These are phyloP conservation scores for Alexandromys fortis DNA, from an alignment of 2,113 vertebrate species.

Conservation along the genomic window DNA sequence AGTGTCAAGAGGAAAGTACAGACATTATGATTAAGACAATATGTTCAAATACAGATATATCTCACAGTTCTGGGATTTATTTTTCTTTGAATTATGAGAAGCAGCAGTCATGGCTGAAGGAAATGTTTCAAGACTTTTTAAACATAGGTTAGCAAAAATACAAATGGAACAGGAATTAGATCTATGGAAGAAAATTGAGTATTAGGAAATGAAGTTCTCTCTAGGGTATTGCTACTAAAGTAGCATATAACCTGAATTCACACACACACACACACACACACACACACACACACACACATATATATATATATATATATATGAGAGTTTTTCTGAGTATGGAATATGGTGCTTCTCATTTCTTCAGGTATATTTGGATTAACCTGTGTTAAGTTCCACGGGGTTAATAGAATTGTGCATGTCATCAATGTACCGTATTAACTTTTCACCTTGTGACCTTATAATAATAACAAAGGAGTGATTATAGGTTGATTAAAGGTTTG, in stretches of 20 bases:
- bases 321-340: not conserved
- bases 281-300: not conserved
- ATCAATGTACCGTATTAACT: not conserved
- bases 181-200: not conserved
- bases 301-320: no score
- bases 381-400: not conserved
- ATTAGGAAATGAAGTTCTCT: not conserved
- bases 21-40: conserved; percentile 50
- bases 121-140: conserved; percentile 30
- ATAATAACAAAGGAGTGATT: not conserved
- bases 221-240: not conserved
- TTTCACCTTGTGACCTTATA: not conserved
- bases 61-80: not conserved
- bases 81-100: conserved; percentile 55
- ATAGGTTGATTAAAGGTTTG: not conserved
- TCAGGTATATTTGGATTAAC: not conserved
- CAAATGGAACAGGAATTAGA: not conserved
- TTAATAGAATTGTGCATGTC: not conserved
- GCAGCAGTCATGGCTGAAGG: not conserved
- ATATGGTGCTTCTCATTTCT: not conserved
- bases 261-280: no score
- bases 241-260: not conserved
- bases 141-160: conserved; percentile 15
- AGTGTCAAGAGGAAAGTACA: conserved; percentile 35
- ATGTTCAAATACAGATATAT: not conserved